These are phyloP conservation scores for Brachionus manjavacas DNA, from an alignment of 1,140 invertebrate species.

Conservation along the genomic window DNA sequence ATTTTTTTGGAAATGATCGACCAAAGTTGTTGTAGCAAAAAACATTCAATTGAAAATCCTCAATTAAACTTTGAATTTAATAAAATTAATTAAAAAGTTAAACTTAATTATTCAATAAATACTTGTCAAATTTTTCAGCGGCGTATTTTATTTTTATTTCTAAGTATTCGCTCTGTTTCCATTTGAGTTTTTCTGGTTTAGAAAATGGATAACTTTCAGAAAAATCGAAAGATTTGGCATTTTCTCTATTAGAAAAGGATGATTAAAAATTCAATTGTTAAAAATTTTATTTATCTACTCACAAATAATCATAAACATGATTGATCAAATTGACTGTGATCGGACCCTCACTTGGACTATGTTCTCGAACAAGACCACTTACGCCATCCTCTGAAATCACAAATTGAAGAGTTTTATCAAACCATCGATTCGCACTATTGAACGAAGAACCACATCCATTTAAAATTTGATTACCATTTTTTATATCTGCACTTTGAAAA, in stretches of 20 bases:
- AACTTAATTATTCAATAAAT: neutral
- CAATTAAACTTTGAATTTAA: neutral
- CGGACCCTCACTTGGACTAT: conserved; percentile 91
- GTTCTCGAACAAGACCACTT: conserved; percentile 90
- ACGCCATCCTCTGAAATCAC: conserved; percentile 65
- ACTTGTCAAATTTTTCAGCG: conserved; percentile 1
- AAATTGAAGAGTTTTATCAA: conserved; percentile 84
- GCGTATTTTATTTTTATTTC: conserved; percentile 49
- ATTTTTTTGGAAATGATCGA: conserved; percentile 69
- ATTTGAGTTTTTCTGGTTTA: conserved; percentile 15
- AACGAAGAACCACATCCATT: conserved; percentile 79
- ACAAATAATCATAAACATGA: conserved; percentile 64
- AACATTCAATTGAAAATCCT: conserved; percentile 63
- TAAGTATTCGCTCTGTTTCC: conserved; percentile 42
- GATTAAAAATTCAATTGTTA: neutral
- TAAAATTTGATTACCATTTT: conserved; percentile 69
- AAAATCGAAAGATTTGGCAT: neutral
- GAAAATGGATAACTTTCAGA: neutral
- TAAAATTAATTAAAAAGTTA: neutral
- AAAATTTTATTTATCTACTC: conserved; percentile 43
- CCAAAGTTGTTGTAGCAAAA: conserved; percentile 62
- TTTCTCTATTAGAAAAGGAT: neutral
- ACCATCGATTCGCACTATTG: conserved; percentile 88
- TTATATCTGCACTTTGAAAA: conserved; percentile 59
- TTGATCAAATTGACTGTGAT: conserved; percentile 71